A percentile compares a stretch with the other conserved stretches of the same genome.
Evolutionary conservation across 2,888 invertebrate genomes (phyloP).

Genomic region (Eurois occulta): DNA sequence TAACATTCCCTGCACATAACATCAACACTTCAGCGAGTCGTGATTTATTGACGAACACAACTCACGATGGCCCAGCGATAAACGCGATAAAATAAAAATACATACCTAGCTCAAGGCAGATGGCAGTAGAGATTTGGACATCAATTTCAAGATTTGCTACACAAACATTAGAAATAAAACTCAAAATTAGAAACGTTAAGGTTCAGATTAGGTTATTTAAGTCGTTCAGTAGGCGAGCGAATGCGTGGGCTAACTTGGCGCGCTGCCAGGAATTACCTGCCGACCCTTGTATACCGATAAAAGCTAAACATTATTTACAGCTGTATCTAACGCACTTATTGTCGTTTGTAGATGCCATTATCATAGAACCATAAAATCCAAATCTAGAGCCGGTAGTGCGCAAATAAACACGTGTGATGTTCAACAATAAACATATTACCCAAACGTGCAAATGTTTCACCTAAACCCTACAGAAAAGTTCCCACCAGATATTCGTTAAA

Average conservation of each 20-base stretch:
- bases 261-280: slow-evolving; percentile 87
- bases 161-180: slow-evolving; percentile 67
- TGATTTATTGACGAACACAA: slow-evolving; percentile 76
- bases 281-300: slow-evolving; percentile 87
- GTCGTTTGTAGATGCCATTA: slow-evolving; percentile 75
- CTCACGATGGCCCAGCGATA: slow-evolving; percentile 77
- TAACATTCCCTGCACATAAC: slow-evolving; percentile 69
- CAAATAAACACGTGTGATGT: slow-evolving; percentile 64
- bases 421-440: slow-evolving; percentile 47
- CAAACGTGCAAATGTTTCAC: slow-evolving; percentile 36
- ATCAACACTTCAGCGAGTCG: slow-evolving; percentile 69
- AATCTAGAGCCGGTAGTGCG: slow-evolving; percentile 56
- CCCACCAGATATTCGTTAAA: slow-evolving; percentile 34
- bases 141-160: slow-evolving; percentile 80
- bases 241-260: slow-evolving; percentile 86
- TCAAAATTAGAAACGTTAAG: slow-evolving; percentile 64
- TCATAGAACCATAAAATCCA: slow-evolving; percentile 66
- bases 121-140: slow-evolving; percentile 86
- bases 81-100: slow-evolving; percentile 84
- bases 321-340: slow-evolving; percentile 81
- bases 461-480: slow-evolving; percentile 26
- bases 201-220: slow-evolving; percentile 68
- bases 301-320: slow-evolving; percentile 87
- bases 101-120: slow-evolving; percentile 83
- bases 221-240: slow-evolving; percentile 74